phyloP scores from a whole-genome alignment of 2,797 vertebrate genomes.

The Crocidura indochinensis region DNA sequence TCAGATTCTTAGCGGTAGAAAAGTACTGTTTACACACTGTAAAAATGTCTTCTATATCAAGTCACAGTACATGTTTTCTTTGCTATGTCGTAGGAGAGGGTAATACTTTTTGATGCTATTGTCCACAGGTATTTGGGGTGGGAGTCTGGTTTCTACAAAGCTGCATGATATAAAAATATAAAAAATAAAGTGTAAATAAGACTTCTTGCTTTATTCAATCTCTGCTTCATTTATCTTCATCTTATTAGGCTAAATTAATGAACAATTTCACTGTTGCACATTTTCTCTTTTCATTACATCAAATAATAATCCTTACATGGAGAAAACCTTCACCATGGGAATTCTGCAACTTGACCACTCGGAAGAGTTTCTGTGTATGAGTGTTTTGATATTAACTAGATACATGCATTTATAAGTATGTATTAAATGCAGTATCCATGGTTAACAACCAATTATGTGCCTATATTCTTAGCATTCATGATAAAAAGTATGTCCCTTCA shows the following conservation, averaged over 20 bases:
- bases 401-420: conserved; percentile 71
- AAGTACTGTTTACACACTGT: conserved; percentile 79
- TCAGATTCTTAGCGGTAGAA: conserved; percentile 84
- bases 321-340: conserved; percentile 88
- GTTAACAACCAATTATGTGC: conserved; percentile 77
- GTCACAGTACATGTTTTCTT: conserved; percentile 78
- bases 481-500: neutral
- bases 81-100: conserved; percentile 14
- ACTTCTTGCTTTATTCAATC: conserved; percentile 95
- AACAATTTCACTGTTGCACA: conserved; percentile 98
- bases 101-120: conserved; percentile 30
- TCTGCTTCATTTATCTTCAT: conserved; percentile 99
- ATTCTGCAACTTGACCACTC: conserved; percentile 87
- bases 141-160: conserved; percentile 85
- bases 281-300: conserved; percentile 99
- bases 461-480: conserved; percentile 73
- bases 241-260: conserved; percentile 99
- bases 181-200: conserved; percentile 96
- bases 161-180: conserved; percentile 87
- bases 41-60: conserved; percentile 75
- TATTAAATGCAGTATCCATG: conserved; percentile 79
- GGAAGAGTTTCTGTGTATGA: conserved; percentile 84
- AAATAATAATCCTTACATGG: conserved; percentile 96
- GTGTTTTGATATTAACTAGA: conserved; percentile 81
- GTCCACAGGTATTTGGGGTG: conserved; percentile 58